Evolutionary conservation across 2,797 vertebrate genomes (phyloP).

Genomic region (Triplophysa yarkandensis): DNA sequence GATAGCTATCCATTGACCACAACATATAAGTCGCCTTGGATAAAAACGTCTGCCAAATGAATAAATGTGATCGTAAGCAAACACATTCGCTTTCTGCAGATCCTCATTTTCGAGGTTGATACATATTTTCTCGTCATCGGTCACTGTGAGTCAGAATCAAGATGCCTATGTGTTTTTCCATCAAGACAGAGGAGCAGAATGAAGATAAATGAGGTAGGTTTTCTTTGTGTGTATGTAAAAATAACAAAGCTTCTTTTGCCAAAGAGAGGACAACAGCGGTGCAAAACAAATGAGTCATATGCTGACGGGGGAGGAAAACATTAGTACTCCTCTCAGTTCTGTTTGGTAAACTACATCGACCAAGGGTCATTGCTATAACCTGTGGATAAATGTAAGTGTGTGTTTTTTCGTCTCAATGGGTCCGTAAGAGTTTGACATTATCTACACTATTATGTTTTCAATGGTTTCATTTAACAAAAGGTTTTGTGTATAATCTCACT

Average conservation of each 20-base stretch:
- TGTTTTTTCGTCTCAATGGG: conserved; percentile 10
- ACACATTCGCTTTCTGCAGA: neutral
- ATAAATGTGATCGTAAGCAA: too few relatives aligned
- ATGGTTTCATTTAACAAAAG: neutral
- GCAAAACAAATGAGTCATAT: conserved; percentile 53
- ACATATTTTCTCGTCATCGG: conserved; percentile 1
- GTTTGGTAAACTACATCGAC: conserved; percentile 34
- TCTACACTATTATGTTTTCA: conserved; percentile 2
- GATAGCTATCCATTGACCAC: too few relatives aligned
- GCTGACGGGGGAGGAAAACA: conserved; percentile 44
- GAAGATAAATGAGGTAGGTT: conserved; percentile 20
- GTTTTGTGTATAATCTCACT: neutral
- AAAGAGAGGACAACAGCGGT: conserved; percentile 29
- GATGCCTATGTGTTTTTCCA: conserved; percentile 1
- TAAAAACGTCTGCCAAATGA: too few relatives aligned
- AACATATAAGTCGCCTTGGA: too few relatives aligned
- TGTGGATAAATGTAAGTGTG: conserved; percentile 32
- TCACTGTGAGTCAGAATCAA: conserved; percentile 10
- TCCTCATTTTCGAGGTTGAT: conserved; percentile 1
- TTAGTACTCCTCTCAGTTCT: conserved; percentile 33
- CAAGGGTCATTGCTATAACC: conserved; percentile 8
- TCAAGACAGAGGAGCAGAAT: conserved; percentile 13
- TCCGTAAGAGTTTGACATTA: neutral
- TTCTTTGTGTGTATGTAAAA: conserved; percentile 14
- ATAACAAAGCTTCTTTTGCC: conserved; percentile 37